phyloP scores from a whole-genome alignment of 2,113 vertebrate genomes.

The Psettodes erumei region DNA sequence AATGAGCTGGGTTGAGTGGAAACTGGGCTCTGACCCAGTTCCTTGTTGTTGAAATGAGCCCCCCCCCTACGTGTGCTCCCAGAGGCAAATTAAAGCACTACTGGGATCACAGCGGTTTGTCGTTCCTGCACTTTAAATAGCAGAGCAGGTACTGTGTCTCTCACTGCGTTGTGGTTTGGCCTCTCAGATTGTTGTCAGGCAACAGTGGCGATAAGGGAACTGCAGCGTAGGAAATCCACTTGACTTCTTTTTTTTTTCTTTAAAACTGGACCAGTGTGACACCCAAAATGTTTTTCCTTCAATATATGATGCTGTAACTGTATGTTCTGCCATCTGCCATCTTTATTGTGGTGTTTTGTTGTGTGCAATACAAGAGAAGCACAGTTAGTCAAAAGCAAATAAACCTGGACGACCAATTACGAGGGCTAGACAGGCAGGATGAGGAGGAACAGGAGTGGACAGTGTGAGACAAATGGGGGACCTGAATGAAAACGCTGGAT shows the following conservation, averaged over 20 bases:
- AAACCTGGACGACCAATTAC: constrained; percentile 88
- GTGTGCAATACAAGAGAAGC: constrained; percentile 88
- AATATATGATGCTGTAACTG: constrained; percentile 23
- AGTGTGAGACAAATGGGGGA: constrained; percentile 2
- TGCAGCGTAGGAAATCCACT: constrained; percentile 7
- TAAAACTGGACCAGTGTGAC: constrained; percentile 28
- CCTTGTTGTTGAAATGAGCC: constrained; percentile 35
- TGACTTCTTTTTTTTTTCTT: not conserved
- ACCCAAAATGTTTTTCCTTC: constrained; percentile 18
- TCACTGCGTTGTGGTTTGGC: constrained; percentile 1
- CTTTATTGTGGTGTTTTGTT: constrained; percentile 89
- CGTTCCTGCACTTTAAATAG: constrained; percentile 50
- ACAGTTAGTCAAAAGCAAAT: constrained; percentile 84
- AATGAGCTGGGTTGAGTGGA: constrained; percentile 1
- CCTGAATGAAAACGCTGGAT: constrained; percentile 59
- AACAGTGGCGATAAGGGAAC: constrained; percentile 4
- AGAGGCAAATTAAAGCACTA: constrained; percentile 32
- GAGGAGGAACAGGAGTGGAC: not conserved
- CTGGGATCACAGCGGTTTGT: constrained; percentile 42
- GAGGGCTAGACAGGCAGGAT: constrained; percentile 3
- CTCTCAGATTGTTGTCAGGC: constrained; percentile 5
- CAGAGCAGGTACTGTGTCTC: constrained; percentile 39
- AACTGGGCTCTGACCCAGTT: constrained; percentile 40
- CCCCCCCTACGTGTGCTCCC: constrained; percentile 23
- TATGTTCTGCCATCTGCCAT: constrained; percentile 80